phyloP scores from a whole-genome alignment of 1,140 invertebrate genomes.

The Rhyzopertha dominica region DNA sequence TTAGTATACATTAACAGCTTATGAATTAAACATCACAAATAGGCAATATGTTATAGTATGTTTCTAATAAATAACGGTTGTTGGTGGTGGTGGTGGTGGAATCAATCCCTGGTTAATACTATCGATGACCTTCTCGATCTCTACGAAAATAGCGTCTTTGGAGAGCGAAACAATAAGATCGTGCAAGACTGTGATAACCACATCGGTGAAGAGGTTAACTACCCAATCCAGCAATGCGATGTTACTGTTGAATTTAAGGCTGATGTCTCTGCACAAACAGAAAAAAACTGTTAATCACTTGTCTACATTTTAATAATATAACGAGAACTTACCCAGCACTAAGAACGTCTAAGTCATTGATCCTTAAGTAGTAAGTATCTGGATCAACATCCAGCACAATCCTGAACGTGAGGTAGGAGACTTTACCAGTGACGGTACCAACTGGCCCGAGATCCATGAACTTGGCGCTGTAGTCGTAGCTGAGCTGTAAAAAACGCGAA shows the following conservation, averaged over 20 bases:
- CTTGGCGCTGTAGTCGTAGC: constrained; percentile 47
- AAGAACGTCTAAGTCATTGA: constrained; percentile 2
- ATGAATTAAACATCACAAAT: too few relatives aligned
- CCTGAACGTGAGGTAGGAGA: constrained; percentile 40
- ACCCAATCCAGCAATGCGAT: constrained; percentile 47
- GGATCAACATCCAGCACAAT: constrained; percentile 46
- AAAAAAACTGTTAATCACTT: neutral
- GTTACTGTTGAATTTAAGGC: constrained; percentile 46
- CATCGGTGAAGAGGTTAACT: constrained; percentile 42
- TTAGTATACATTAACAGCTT: too few relatives aligned
- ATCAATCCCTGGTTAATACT: constrained; percentile 6
- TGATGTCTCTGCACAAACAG: constrained; percentile 40
- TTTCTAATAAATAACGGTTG: too few relatives aligned
- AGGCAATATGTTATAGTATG: too few relatives aligned
- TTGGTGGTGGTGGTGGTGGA: constrained; percentile 2
- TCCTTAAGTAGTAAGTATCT: neutral
- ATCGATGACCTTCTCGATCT: neutral
- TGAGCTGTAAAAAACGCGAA: constrained; percentile 9
- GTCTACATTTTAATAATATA: neutral
- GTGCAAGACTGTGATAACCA: constrained; percentile 45
- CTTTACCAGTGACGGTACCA: constrained; percentile 45
- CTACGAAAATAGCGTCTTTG: neutral
- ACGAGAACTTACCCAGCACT: constrained; percentile 20
- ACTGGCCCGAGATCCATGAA: constrained; percentile 50
- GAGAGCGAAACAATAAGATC: constrained; percentile 38